Evolutionary conservation across 2,888 invertebrate genomes (phyloP).

Genomic region (Philonicus albiceps): DNA sequence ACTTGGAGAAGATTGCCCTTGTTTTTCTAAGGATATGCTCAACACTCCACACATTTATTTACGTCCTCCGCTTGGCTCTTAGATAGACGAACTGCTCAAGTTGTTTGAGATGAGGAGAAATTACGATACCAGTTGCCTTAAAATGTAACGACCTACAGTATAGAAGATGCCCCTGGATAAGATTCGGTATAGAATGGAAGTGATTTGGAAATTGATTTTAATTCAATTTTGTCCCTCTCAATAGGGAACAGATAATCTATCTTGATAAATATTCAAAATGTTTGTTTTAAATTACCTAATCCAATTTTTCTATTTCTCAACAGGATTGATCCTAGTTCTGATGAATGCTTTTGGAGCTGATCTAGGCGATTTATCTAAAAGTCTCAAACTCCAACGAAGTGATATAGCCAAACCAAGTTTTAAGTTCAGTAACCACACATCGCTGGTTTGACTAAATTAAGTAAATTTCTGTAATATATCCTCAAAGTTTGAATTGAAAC

Average conservation of each 20-base stretch:
- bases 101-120: not conserved
- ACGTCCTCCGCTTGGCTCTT: not conserved
- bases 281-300: not conserved
- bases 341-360: not conserved
- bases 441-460: too few species aligned
- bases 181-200: not conserved
- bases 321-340: not conserved
- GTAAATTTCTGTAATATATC: too few species aligned
- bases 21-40: not conserved
- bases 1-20: not conserved
- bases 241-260: not conserved
- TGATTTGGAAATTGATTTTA: not conserved
- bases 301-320: not conserved
- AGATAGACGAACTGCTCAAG: conserved; percentile 11
- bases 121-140: not conserved
- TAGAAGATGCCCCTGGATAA: not conserved
- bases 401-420: too few species aligned
- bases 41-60: not conserved
- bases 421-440: too few species aligned
- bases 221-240: not conserved
- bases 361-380: not conserved
- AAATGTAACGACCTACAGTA: not conserved
- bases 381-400: not conserved
- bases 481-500: too few species aligned
- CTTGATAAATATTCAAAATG: not conserved